Percentiles rank a stretch among this genome's conserved stretches.
phyloP scores from a whole-genome alignment of 2,888 invertebrate genomes.

The Diachrysia chrysitis region DNA sequence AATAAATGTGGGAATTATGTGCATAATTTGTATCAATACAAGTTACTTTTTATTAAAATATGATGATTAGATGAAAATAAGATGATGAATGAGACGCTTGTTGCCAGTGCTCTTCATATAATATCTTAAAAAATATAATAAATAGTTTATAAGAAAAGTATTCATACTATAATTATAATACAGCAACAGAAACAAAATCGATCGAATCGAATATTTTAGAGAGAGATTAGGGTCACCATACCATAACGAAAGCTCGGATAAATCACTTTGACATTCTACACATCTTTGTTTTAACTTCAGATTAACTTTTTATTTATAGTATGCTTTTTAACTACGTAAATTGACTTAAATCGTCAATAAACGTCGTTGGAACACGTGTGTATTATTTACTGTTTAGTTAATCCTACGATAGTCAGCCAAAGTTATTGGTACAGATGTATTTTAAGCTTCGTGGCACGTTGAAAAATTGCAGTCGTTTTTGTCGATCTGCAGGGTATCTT shows the following conservation, averaged over 20 bases:
- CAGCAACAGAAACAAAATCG: background rate
- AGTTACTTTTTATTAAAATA: no score
- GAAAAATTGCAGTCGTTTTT: conserved; percentile 14
- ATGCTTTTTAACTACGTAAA: conserved; percentile 43
- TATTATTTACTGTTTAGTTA: conserved; percentile 28
- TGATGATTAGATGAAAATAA: no score
- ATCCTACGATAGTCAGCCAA: conserved; percentile 18
- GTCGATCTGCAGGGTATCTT: background rate
- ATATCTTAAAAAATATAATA: no score
- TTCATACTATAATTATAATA: no score
- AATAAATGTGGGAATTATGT: no score
- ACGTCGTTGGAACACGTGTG: conserved; percentile 43
- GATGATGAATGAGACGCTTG: no score
- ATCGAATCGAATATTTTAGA: background rate
- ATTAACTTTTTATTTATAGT: conserved; percentile 53
- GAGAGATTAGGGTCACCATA: conserved; percentile 46
- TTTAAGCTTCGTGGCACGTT: conserved; percentile 10
- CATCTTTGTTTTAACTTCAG: conserved; percentile 59
- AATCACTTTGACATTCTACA: conserved; percentile 70
- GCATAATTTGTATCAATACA: no score
- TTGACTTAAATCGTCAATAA: conserved; percentile 51
- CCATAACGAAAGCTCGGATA: conserved; percentile 57
- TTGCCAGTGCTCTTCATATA: no score
- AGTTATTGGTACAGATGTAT: background rate
- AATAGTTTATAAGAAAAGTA: no score